These are phyloP conservation scores for Caenorhabditis becei DNA, from an alignment of 2,888 invertebrate genomes.

Conservation along the genomic window DNA sequence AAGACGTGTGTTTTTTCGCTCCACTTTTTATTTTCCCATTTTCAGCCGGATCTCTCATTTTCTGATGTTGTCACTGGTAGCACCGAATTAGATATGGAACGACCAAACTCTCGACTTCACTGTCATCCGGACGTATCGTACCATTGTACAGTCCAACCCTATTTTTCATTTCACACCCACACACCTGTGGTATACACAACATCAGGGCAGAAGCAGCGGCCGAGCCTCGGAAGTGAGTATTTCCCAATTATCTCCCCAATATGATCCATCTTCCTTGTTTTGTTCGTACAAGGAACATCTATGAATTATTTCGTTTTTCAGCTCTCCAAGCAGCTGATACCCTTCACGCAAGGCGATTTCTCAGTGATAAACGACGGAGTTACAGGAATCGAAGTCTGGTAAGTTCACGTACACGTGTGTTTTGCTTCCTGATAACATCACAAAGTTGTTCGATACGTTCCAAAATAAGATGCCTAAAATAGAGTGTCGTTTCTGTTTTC, in stretches of 20 bases:
- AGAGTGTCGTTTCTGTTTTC: slow-evolving; percentile 28
- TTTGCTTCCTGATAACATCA: slow-evolving; percentile 1
- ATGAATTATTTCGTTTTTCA: slow-evolving; percentile 26
- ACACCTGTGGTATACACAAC: slow-evolving; percentile 28
- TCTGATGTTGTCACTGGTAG: slow-evolving; percentile 55
- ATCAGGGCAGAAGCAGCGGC: slow-evolving; percentile 29
- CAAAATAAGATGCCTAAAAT: slow-evolving; percentile 19
- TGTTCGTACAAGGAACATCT: background rate
- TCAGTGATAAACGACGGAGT: slow-evolving; percentile 66
- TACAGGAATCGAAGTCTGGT: slow-evolving; percentile 70
- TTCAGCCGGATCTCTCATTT: slow-evolving; percentile 58
- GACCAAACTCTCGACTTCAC: slow-evolving; percentile 50
- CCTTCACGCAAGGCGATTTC: slow-evolving; percentile 56
- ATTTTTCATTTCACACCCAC: slow-evolving; percentile 48
- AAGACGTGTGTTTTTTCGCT: slow-evolving; percentile 32
- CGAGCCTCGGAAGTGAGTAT: slow-evolving; percentile 56
- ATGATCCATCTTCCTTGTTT: background rate
- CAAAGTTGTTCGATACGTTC: slow-evolving; percentile 6
- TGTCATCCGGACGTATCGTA: slow-evolving; percentile 51
- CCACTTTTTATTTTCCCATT: background rate
- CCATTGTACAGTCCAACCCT: slow-evolving; percentile 59
- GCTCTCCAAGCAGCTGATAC: slow-evolving; percentile 64
- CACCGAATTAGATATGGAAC: slow-evolving; percentile 59
- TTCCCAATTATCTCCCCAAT: background rate
- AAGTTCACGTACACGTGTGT: slow-evolving; percentile 16